phyloP scores from a whole-genome alignment of 2,113 vertebrate genomes.

The Lepus timidus region DNA sequence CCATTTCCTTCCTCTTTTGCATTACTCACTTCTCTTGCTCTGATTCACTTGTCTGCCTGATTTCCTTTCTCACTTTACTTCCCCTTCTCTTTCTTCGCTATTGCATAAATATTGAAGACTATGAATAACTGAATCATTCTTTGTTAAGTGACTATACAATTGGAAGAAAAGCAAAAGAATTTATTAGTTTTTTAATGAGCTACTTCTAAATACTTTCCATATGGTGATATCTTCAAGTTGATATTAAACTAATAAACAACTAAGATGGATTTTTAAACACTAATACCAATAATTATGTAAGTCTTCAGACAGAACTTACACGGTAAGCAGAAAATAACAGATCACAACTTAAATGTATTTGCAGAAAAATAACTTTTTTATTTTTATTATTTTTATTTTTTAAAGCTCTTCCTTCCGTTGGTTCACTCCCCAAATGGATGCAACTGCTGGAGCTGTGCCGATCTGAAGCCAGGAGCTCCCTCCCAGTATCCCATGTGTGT shows the following conservation, averaged over 20 bases:
- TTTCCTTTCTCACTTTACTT: slow-evolving; percentile 73
- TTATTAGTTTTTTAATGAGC: slow-evolving; percentile 19
- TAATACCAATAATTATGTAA: slow-evolving; percentile 32
- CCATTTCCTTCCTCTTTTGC: slow-evolving; percentile 67
- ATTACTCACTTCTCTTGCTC: slow-evolving; percentile 57
- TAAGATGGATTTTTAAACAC: slow-evolving; percentile 31
- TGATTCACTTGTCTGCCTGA: slow-evolving; percentile 59
- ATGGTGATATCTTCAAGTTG: slow-evolving; percentile 7
- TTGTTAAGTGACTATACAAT: not conserved
- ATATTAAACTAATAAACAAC: slow-evolving; percentile 43
- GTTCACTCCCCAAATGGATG: too few relatives aligned
- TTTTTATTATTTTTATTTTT: too few relatives aligned
- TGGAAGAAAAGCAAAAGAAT: slow-evolving; percentile 50
- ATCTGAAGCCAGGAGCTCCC: too few relatives aligned
- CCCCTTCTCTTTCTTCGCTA: slow-evolving; percentile 36
- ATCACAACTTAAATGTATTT: slow-evolving; percentile 20
- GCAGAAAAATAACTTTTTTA: not conserved
- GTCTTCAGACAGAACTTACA: slow-evolving; percentile 42
- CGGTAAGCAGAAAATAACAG: slow-evolving; percentile 22
- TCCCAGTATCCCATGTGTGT: too few relatives aligned
- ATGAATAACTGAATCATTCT: slow-evolving; percentile 55
- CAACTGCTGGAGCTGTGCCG: too few relatives aligned
- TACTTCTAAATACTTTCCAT: slow-evolving; percentile 37
- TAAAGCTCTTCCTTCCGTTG: too few relatives aligned
- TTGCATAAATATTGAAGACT: slow-evolving; percentile 47